Evolutionary conservation across 1,140 invertebrate species (phyloP), one percentile per base, ranked within the genome.

Genomic region (Ostrea edulis): DNA sequence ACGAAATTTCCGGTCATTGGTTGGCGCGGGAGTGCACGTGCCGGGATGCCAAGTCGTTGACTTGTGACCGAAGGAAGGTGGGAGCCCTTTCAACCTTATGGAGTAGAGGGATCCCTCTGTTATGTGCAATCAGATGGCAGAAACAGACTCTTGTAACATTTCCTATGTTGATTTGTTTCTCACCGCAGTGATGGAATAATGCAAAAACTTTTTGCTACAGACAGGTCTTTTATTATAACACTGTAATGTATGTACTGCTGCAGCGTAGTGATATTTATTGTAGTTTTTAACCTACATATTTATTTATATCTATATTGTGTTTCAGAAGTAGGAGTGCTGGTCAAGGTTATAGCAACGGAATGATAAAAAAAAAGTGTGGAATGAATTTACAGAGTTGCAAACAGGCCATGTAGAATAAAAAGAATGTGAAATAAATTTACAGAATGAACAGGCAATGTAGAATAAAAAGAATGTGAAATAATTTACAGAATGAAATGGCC

Each of bases 1-100:
- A 77, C 68, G 68, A 25, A 44, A 44, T 77, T 77, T 77, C 68
- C 29, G 68, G 68, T 77, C 68, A 77, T 35, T 77, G 68, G 68
- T 77, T 35, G 68, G 25, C 22, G 25, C 25, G 68, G 35, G 68
- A 77, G 68, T 77, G 68, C 68, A 77, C 68, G 68, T 25, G 29
- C 68, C 25, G 25, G 68, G 68, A 4, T 29, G 25, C 68, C 68
- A 29, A 77, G 68, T 77, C 68, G 68, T 77, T 77, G 68, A 77
- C 68, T 77, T 77, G 68, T 77, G 68, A 77, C 68, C 68, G 25
- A 77, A 9, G 5, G 25, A 29, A 77, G 68, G 68, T 77, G 29
- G 29, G 29, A 22, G 68, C 68, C 68, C 68, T 77, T 77, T 77
- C 25, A 17, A 68, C n/a, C 65, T 25, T n/a, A n/a, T n/a, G 5